Base-by-base conservation (phyloP, 2,797 vertebrate genomes). In the Rhinichthys osculus region DNA sequence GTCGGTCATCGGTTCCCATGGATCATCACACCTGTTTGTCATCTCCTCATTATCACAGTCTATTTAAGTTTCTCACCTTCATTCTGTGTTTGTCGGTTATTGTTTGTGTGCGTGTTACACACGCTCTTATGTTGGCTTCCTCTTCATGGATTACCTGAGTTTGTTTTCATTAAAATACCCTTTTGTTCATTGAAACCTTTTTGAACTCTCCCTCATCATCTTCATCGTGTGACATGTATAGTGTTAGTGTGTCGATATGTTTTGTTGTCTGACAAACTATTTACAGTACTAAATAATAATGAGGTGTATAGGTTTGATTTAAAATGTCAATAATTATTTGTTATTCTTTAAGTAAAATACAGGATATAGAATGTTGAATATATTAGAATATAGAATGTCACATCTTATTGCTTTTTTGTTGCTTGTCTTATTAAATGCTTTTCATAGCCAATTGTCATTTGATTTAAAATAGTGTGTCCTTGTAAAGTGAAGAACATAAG, bases 401-500 rank as follows among this genome's bases (percentile, higher is more conserved):
- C 44, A 9, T 50, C n/a, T 14, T 71, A 72, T 47, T 17, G 27
- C 3, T 8, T 30, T 30, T 47, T 72, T 16, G 3, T 47, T 73
- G 71, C 14, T 30, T 27, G 70, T 47, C 42, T 30, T 47, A 44
- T 44, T 27, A 5, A 9, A 30, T 30, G 30, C 30, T 30, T 52
- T 71, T 52, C 47, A 52, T 52, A 52, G 44, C 27, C 27, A 21
- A 3, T 11, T 52, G 42, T 83, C 50, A 54, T 67, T 66, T 23
- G 6, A 47, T 47, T 19, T 73, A 14, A 50, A 23, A 21, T 59
- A 35, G 62, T 83, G 35, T 83, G 69, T 70, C 76, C 33, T n/a
- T 47, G 14, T 21, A 73, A 76, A 85, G 13, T 83, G 77, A 83
- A 82, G 62, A 72, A 59, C 47, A 83, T 73, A 30, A n/a, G 52